Percentiles rank a stretch among this genome's conserved stretches.
Evolutionary conservation across 2,888 invertebrate genomes (phyloP).

Genomic region (Tenodera sinensis): DNA sequence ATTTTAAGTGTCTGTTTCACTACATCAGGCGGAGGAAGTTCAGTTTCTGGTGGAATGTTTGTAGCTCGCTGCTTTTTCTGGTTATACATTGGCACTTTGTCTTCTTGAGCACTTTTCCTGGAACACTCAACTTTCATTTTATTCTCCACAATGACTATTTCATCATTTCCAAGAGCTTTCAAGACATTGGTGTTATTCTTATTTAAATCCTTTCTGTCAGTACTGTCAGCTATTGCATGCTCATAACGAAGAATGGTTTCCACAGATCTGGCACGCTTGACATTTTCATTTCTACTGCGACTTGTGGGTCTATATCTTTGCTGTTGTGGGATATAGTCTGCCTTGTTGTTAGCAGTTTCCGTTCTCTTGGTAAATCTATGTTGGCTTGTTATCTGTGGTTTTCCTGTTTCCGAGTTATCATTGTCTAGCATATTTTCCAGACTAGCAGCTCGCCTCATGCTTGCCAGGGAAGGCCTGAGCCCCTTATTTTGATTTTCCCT

Average conservation of each 20-base stretch:
- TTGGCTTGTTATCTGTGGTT: slow-evolving; percentile 34
- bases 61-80: slow-evolving; percentile 33
- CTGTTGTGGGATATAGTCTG: slow-evolving; percentile 15
- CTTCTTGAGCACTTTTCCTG: slow-evolving; percentile 2
- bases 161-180: slow-evolving; percentile 36
- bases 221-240: background rate
- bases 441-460: slow-evolving; percentile 74
- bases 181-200: slow-evolving; percentile 13
- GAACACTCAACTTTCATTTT: slow-evolving; percentile 22
- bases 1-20: slow-evolving; percentile 81
- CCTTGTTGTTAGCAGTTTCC: slow-evolving; percentile 23
- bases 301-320: slow-evolving; percentile 38
- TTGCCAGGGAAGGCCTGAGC: slow-evolving; percentile 63
- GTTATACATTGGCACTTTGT: slow-evolving; percentile 12
- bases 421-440: slow-evolving; percentile 77
- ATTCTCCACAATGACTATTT: slow-evolving; percentile 42
- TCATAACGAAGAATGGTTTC: slow-evolving; percentile 66
- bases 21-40: slow-evolving; percentile 84
- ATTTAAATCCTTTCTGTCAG: slow-evolving; percentile 7
- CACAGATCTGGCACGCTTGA: slow-evolving; percentile 82
- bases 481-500: slow-evolving; percentile 63
- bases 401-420: slow-evolving; percentile 43
- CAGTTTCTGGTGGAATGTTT: slow-evolving; percentile 61
- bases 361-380: slow-evolving; percentile 21
- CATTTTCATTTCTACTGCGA: slow-evolving; percentile 53